Conservation (phyloP, 2,113 vertebrate genomes). For the Phyllopteryx taeniolatus region DNA sequence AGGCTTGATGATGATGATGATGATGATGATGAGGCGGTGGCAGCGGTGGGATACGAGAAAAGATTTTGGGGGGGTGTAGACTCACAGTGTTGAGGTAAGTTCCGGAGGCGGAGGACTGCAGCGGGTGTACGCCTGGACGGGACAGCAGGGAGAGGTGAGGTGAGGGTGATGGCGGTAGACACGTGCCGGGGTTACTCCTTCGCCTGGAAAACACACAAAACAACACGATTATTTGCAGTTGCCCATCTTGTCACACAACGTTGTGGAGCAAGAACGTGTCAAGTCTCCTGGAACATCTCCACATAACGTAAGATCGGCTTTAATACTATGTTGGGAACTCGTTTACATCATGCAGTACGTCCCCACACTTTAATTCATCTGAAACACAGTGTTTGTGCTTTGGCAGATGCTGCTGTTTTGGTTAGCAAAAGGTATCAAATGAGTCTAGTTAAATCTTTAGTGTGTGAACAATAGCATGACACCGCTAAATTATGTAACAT, state of each 20-base stretch:
- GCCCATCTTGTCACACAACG: background rate
- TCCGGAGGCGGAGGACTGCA: slow-evolving; percentile 64
- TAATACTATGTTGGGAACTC: background rate
- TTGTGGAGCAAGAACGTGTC: background rate
- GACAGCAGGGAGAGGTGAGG: slow-evolving; percentile 74
- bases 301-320: too few relatives aligned
- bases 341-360: background rate
- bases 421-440: background rate
- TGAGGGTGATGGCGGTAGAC: slow-evolving; percentile 64
- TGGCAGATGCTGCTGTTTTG: background rate
- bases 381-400: background rate
- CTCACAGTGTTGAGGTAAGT: slow-evolving; percentile 77
- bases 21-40: slow-evolving; percentile 39
- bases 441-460: background rate
- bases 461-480: background rate
- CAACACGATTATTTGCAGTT: background rate
- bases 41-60: background rate
- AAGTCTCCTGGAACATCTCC: too few relatives aligned
- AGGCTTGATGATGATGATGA: slow-evolving; percentile 31
- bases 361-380: background rate
- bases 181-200: slow-evolving; percentile 66
- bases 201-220: slow-evolving; percentile 40
- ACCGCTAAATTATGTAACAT: slow-evolving; percentile 34
- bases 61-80: slow-evolving; percentile 8
- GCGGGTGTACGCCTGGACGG: slow-evolving; percentile 60